A percentile compares a stretch with the other conserved stretches of the same genome.
phyloP scores from a whole-genome alignment of 2,797 vertebrate genomes.

The Molossus alvarezi region DNA sequence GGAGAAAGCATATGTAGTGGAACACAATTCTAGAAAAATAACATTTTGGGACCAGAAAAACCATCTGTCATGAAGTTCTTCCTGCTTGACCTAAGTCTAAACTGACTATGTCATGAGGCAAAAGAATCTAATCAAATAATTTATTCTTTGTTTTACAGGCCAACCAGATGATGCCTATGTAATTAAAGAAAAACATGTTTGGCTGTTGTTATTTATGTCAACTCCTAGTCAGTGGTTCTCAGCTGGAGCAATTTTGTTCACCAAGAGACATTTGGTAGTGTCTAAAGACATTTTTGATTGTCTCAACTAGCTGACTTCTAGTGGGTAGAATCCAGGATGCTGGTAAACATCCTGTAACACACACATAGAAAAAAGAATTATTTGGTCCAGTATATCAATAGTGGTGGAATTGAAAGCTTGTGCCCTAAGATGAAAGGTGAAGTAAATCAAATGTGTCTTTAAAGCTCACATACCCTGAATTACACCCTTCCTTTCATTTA shows the following conservation, averaged over 20 bases:
- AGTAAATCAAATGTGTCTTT: conserved; percentile 9
- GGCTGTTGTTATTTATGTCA: not conserved
- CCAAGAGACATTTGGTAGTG: not conserved
- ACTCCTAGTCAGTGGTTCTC: not conserved
- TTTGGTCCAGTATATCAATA: not conserved
- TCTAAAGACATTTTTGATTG: no score
- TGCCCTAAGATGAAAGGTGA: not conserved
- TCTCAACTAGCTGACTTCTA: no score
- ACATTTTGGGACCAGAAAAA: not conserved
- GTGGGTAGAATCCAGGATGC: no score
- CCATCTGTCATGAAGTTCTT: not conserved
- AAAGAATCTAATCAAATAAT: not conserved
- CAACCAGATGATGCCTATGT: not conserved
- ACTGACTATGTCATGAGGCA: not conserved
- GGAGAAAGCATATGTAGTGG: not conserved
- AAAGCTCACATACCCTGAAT: not conserved
- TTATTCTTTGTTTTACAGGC: not conserved
- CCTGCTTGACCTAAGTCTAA: not conserved
- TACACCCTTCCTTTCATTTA: conserved; percentile 6
- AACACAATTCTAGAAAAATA: conserved; percentile 2
- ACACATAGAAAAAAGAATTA: not conserved
- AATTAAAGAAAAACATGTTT: conserved; percentile 53
- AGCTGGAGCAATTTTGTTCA: not conserved
- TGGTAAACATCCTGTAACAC: not conserved
- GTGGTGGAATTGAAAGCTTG: not conserved